Evolutionary conservation across 2,797 vertebrate species (phyloP).

Genomic region (Tympanoctomys barrerae): DNA sequence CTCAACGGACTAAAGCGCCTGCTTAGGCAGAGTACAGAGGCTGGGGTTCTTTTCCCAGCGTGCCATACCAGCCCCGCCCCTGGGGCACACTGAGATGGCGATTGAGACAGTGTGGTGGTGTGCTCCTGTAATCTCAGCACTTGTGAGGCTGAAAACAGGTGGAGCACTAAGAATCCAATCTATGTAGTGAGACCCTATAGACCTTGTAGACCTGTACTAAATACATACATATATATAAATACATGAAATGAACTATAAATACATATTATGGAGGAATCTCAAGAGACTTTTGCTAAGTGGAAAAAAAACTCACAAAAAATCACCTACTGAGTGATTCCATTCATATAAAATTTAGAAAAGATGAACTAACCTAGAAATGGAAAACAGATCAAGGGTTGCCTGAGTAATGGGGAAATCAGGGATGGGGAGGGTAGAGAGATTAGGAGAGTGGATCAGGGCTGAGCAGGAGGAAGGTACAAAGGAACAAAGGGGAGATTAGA

Average conservation of each 20-base stretch:
- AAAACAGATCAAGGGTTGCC: background rate
- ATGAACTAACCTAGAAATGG: background rate
- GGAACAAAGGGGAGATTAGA: background rate
- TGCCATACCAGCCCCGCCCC: too few species aligned
- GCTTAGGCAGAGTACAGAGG: too few species aligned
- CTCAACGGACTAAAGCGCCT: too few species aligned
- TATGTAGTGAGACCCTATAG: too few species aligned
- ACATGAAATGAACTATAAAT: background rate
- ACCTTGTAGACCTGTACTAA: too few species aligned
- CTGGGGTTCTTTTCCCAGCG: too few species aligned
- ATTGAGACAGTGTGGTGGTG: too few species aligned
- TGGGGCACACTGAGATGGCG: too few species aligned
- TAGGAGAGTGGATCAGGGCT: background rate
- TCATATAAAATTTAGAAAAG: slow-evolving; percentile 10
- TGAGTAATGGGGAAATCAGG: background rate
- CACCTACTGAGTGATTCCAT: background rate
- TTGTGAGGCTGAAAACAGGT: too few species aligned
- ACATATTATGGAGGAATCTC: background rate
- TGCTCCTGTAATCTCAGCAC: too few species aligned
- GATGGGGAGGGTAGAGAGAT: too few species aligned
- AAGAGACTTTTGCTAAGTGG: background rate
- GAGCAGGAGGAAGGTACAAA: background rate
- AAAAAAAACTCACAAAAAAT: background rate
- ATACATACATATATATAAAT: background rate
- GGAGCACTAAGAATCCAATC: too few species aligned